These are phyloP conservation scores for Agonopterix arenella DNA, from an alignment of 2,888 invertebrate genomes.

Conservation along the genomic window DNA sequence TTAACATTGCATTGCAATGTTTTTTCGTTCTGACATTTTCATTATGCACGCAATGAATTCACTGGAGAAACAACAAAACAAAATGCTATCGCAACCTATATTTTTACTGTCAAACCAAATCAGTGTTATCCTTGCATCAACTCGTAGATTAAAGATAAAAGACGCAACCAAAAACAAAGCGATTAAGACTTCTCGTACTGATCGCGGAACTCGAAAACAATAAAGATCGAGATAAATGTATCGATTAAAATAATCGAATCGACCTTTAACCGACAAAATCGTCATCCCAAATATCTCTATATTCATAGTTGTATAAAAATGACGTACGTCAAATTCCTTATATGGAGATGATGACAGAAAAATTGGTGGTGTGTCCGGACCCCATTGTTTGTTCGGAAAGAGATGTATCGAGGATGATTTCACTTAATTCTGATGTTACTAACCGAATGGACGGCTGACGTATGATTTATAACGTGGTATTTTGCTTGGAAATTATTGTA, in stretches of 20 bases:
- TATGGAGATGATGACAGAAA: conserved; percentile 42
- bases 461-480: conserved; percentile 27
- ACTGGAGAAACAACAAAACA: neutral
- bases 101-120: neutral
- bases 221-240: conserved; percentile 61
- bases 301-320: conserved; percentile 42
- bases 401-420: conserved; percentile 41
- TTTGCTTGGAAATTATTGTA: neutral
- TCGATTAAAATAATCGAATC: conserved; percentile 64
- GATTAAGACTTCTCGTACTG: conserved; percentile 54
- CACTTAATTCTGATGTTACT: conserved; percentile 35
- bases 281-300: conserved; percentile 55
- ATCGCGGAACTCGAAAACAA: conserved; percentile 55
- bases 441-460: conserved; percentile 19
- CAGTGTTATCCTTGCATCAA: conserved; percentile 1
- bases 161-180: conserved; percentile 41
- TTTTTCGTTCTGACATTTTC: too few species aligned
- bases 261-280: conserved; percentile 51
- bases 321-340: conserved; percentile 26
- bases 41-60: too few species aligned
- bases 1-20: too few species aligned
- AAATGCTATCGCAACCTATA: neutral
- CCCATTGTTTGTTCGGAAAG: conserved; percentile 47
- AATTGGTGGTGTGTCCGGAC: conserved; percentile 35
- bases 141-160: conserved; percentile 31